phyloP scores from a whole-genome alignment of 2,888 invertebrate species.

The Dicycla oo region DNA sequence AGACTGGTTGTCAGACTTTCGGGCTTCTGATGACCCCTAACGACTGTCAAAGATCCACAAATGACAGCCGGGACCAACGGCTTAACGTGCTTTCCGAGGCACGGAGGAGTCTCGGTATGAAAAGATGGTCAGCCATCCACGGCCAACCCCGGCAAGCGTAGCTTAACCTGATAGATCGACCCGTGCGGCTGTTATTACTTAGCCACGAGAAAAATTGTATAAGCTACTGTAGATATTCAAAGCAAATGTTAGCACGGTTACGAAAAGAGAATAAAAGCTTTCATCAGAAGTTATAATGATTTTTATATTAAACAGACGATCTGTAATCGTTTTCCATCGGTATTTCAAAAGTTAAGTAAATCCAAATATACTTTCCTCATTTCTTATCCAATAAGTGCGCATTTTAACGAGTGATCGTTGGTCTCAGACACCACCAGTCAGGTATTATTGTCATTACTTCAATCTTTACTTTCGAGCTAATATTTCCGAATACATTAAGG shows the following conservation, averaged over 20 bases:
- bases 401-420: slow-evolving; percentile 72
- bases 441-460: slow-evolving; percentile 68
- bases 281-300: background rate
- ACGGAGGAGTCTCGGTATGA: too few species aligned
- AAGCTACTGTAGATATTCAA: background rate
- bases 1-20: too few species aligned
- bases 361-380: background rate
- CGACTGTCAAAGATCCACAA: too few species aligned
- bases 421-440: slow-evolving; percentile 66
- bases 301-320: background rate
- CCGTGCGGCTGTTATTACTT: too few species aligned
- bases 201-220: too few species aligned
- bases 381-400: slow-evolving; percentile 60
- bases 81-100: too few species aligned
- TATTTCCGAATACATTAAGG: slow-evolving; percentile 12
- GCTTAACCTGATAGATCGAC: too few species aligned
- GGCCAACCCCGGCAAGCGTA: too few species aligned
- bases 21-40: too few species aligned
- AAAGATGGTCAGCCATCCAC: too few species aligned
- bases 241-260: background rate
- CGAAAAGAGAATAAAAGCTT: background rate
- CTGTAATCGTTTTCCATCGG: background rate
- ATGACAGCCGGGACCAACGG: too few species aligned
- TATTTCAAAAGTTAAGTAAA: background rate
- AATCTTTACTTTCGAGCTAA: slow-evolving; percentile 20